Evolutionary conservation across 2,888 invertebrate genomes (phyloP).

Genomic region (Platycnemis pennipes): DNA sequence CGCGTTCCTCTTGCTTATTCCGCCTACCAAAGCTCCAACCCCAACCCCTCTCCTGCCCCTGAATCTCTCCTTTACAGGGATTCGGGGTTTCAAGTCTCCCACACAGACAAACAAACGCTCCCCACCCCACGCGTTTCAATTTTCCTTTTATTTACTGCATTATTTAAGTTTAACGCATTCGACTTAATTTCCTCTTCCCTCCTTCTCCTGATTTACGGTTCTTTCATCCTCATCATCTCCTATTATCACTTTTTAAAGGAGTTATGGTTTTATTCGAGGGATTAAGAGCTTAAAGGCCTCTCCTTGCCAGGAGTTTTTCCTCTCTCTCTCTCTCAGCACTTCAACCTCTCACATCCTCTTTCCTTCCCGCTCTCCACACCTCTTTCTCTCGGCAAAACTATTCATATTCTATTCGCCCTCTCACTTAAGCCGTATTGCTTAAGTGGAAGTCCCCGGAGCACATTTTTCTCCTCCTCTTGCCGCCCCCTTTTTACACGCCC

Average conservation of each 20-base stretch:
- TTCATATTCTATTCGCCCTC: conserved; percentile 36
- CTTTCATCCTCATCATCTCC: conserved; percentile 26
- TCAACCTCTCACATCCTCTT: neutral
- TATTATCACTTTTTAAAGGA: conserved; percentile 32
- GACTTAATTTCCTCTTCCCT: neutral
- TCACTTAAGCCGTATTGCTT: conserved; percentile 32
- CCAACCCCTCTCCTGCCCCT: neutral
- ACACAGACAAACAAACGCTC: neutral
- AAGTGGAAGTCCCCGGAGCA: conserved; percentile 20
- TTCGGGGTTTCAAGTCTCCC: neutral
- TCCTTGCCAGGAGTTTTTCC: neutral
- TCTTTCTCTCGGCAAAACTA: neutral
- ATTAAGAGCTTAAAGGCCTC: conserved; percentile 12
- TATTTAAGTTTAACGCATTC: conserved; percentile 22
- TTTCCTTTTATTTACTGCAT: neutral
- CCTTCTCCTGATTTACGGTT: neutral
- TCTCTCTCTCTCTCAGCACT: neutral
- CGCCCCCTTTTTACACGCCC: neutral
- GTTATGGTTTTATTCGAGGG: conserved; percentile 22
- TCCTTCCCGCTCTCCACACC: neutral
- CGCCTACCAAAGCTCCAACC: neutral
- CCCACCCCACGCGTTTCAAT: neutral
- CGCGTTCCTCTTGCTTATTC: neutral
- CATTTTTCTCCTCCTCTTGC: neutral
- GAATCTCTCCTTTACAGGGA: neutral